Evolutionary conservation across 2,797 vertebrate species (phyloP), one percentile per base, ranked within the genome.

Genomic region (Cyclopterus lumpus): DNA sequence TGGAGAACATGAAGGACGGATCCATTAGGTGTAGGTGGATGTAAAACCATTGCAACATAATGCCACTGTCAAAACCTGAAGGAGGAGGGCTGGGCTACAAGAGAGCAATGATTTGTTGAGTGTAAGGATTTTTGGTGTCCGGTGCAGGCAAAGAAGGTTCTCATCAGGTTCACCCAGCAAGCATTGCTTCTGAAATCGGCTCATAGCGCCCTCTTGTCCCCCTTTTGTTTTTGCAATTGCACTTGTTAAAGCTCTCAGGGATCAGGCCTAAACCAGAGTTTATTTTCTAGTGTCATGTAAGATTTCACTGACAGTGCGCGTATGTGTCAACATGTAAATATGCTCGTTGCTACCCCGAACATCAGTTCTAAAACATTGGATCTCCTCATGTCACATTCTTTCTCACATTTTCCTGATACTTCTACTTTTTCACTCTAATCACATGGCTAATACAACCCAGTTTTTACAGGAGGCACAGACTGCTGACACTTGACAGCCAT

Each of bases 1-100:
- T 77, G 70, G 64, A 84, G 76, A 2, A 75, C 71, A 89, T 82
- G 78, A 89, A 88, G 92, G 91, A 93, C 91, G 88, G 91, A 91
- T 91, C 84, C 63, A 81, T 85, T 68, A 73, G 64, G 60, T 75
- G 72, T 40, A 80, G 64, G 72, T 86, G 77, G 82, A 80, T 81
- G 79, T 79, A 63, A 78, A 83, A 71, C 69, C 55, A 28, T 58
- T 79, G 60, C 64, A 78, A 87, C 63, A 71, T 75, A 77, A 84
- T 67, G 63, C 75, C 59, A 51, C 81, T 83, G 77, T 73, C 48
- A 55, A 79, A 83, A 83, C 67, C 85, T 79, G 75, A 73, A 80
- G 63, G 65, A 84, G 75, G 73, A 73, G 67, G 32, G 46, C 40
- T 68, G 70, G 64, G 71, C 65, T 71, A 59, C 65, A 71, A 42